These are phyloP conservation scores for Raja brachyura DNA, from an alignment of 2,113 vertebrate species.

Conservation along the genomic window DNA sequence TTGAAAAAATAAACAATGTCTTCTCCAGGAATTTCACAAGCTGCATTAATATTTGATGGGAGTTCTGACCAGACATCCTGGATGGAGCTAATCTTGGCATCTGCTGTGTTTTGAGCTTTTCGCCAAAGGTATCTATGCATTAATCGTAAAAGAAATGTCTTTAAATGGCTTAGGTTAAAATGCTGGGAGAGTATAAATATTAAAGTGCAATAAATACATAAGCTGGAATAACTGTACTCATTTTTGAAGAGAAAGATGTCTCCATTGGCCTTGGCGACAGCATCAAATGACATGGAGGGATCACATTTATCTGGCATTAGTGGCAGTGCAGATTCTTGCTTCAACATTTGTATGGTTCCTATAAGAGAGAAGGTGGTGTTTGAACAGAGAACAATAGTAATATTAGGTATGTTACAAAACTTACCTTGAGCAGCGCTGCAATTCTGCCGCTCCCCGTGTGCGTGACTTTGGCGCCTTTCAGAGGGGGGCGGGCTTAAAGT, in stretches of 20 bases:
- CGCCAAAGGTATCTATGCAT: constrained; percentile 74
- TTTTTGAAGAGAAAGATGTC: constrained; percentile 81
- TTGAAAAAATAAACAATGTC: constrained; percentile 61
- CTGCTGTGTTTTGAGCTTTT: constrained; percentile 45
- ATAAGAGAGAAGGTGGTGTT: not conserved
- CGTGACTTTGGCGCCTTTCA: too few relatives aligned
- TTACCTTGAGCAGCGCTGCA: too few relatives aligned
- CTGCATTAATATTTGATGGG: constrained; percentile 71
- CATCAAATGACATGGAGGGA: constrained; percentile 68
- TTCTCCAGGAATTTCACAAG: constrained; percentile 57
- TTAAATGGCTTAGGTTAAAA: too few relatives aligned
- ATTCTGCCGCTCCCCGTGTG: too few relatives aligned
- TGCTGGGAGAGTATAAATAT: not conserved
- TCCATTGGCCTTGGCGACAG: constrained; percentile 69
- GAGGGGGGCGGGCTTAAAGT: too few relatives aligned
- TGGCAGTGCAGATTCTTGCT: constrained; percentile 45
- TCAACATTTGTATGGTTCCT: not conserved
- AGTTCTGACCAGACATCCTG: constrained; percentile 69
- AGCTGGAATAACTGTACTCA: constrained; percentile 58
- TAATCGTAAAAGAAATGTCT: not conserved
- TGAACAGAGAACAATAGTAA: not conserved
- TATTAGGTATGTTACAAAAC: too few relatives aligned
- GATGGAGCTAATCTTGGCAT: constrained; percentile 62
- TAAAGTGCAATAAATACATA: not conserved
- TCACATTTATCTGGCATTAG: constrained; percentile 70